Evolutionary conservation across 2,888 invertebrate genomes (phyloP).

Genomic region (Doris montereyensis): DNA sequence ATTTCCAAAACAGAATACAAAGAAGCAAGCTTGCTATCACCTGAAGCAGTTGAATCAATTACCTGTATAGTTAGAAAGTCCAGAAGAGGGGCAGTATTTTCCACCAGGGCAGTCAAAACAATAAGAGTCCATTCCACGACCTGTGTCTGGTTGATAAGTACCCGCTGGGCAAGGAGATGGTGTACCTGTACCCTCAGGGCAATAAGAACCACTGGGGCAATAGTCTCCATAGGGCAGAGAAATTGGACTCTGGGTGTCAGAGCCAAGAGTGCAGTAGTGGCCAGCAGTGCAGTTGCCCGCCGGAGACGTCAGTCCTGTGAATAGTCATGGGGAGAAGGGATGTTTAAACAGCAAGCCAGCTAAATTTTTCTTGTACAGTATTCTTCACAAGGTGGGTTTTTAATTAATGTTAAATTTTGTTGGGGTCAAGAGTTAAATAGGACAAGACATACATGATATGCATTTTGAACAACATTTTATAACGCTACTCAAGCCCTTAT

Average conservation of each 20-base stretch:
- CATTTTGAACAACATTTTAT: too few relatives aligned
- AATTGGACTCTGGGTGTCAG: slow-evolving; percentile 54
- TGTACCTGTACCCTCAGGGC: slow-evolving; percentile 62
- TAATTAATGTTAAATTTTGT: too few relatives aligned
- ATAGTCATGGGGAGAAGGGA: too few relatives aligned
- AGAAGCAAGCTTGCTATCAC: too few relatives aligned
- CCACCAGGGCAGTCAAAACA: slow-evolving; percentile 68
- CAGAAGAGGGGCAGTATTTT: slow-evolving; percentile 61
- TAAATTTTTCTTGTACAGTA: too few relatives aligned
- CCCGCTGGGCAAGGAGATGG: slow-evolving; percentile 66
- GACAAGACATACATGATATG: too few relatives aligned
- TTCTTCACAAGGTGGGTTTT: too few relatives aligned
- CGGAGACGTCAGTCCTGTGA: slow-evolving; percentile 45
- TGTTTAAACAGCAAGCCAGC: too few relatives aligned
- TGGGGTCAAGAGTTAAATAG: too few relatives aligned
- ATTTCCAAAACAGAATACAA: too few relatives aligned
- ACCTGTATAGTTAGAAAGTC: slow-evolving; percentile 66
- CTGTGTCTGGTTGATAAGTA: slow-evolving; percentile 61
- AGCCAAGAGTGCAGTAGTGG: slow-evolving; percentile 57
- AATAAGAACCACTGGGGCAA: slow-evolving; percentile 67
- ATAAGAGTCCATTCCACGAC: slow-evolving; percentile 46
- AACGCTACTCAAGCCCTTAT: too few relatives aligned
- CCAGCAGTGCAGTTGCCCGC: slow-evolving; percentile 63
- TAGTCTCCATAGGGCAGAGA: slow-evolving; percentile 61
- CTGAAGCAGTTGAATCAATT: too few relatives aligned